These are phyloP conservation scores for Megathymus violae DNA, from an alignment of 1,140 invertebrate species.

Conservation along the genomic window DNA sequence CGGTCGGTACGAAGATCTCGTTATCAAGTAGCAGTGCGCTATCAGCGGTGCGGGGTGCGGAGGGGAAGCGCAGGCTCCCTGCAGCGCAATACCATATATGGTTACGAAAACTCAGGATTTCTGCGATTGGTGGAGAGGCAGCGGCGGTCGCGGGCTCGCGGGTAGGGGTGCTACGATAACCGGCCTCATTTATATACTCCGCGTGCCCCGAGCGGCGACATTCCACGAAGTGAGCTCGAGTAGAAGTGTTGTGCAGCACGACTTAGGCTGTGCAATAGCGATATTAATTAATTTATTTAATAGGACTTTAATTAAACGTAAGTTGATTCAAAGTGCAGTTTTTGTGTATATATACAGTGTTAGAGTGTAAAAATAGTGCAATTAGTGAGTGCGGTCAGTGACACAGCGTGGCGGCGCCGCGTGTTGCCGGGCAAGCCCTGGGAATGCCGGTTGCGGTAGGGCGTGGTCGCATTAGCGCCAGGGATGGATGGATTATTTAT, in stretches of 20 bases:
- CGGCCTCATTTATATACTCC: conserved; percentile 79
- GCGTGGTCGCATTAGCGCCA: conserved; percentile 61
- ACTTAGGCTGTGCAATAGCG: conserved; percentile 79
- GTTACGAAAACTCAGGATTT: conserved; percentile 77
- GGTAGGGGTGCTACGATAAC: conserved; percentile 76
- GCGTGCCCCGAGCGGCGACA: conserved; percentile 68
- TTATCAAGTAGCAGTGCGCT: conserved; percentile 67
- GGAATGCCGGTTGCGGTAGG: conserved; percentile 79
- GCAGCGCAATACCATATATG: conserved; percentile 82
- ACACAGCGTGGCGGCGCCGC: conserved; percentile 56
- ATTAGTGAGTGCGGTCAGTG: conserved; percentile 73
- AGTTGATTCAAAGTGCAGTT: conserved; percentile 55
- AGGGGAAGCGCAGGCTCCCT: conserved; percentile 76
- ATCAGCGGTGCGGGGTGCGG: conserved; percentile 57
- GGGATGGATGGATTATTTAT: conserved; percentile 7
- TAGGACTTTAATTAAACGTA: conserved; percentile 82
- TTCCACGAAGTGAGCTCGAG: conserved; percentile 80
- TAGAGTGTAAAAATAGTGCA: conserved; percentile 59
- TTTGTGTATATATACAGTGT: conserved; percentile 53
- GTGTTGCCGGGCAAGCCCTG: conserved; percentile 57
- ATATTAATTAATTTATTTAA: conserved; percentile 81
- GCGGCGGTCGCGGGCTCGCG: conserved; percentile 63
- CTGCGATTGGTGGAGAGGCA: conserved; percentile 71
- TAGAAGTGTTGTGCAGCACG: conserved; percentile 75
- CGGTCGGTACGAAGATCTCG: conserved; percentile 46